A percentile compares a stretch with the other conserved stretches of the same genome.
Conservation (phyloP, 2,888 invertebrate genomes). For the Dorcus parallelipipedus region DNA sequence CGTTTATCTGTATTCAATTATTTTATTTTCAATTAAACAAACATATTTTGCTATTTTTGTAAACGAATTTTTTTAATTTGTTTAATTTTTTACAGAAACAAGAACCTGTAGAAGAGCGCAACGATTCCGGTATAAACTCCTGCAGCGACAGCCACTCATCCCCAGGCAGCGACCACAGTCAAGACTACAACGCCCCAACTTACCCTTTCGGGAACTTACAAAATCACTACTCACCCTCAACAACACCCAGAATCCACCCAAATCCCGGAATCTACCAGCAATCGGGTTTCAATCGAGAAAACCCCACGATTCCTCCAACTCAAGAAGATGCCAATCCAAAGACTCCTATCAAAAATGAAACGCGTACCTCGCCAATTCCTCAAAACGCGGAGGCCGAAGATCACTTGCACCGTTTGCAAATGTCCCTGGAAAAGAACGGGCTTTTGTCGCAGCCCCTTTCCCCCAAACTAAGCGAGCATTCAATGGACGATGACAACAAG, state of each 20-base stretch:
- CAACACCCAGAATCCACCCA: not conserved
- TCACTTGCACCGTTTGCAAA: slow-evolving; percentile 42
- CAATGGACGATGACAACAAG: slow-evolving; percentile 51
- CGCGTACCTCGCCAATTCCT: slow-evolving; percentile 22
- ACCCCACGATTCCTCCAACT: slow-evolving; percentile 40
- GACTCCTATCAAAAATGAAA: not conserved
- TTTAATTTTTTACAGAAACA: slow-evolving; percentile 52
- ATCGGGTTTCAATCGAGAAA: slow-evolving; percentile 58
- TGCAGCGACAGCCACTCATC: slow-evolving; percentile 61
- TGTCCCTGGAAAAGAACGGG: slow-evolving; percentile 40
- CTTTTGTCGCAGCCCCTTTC: slow-evolving; percentile 28
- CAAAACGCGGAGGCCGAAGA: slow-evolving; percentile 28
- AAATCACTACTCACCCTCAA: slow-evolving; percentile 13
- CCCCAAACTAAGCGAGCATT: slow-evolving; percentile 36
- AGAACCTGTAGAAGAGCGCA: slow-evolving; percentile 50
- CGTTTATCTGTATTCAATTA: too few relatives aligned
- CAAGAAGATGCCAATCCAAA: slow-evolving; percentile 15
- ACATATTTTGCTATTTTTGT: too few relatives aligned
- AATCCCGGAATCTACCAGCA: slow-evolving; percentile 20
- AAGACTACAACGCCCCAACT: slow-evolving; percentile 23
- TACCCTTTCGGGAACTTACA: slow-evolving; percentile 8
- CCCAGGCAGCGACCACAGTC: slow-evolving; percentile 53
- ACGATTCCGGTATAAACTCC: slow-evolving; percentile 60
- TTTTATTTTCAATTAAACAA: too few relatives aligned
- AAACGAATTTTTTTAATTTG: too few relatives aligned